Evolutionary conservation across 2,888 invertebrate genomes (phyloP), one percentile per base, ranked within the genome.

Genomic region (Pristionchus fissidentatus): DNA sequence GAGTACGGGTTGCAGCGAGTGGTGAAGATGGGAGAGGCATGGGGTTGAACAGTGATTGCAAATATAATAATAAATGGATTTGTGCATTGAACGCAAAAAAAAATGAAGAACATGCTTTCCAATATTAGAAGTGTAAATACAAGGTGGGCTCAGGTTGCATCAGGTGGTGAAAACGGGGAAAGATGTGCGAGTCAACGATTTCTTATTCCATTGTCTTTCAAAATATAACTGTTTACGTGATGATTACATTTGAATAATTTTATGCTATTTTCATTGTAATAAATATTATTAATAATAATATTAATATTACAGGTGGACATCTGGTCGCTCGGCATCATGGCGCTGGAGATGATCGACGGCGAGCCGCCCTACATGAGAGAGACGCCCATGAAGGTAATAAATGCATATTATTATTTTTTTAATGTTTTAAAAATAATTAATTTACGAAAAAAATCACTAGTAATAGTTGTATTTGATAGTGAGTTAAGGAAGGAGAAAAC

Each of bases 341-440:
- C 97, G 0, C 97, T 98, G 84, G 97, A 97, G 93, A 96, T 96
- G 96, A 95, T 98, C 81, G 97, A 97, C 93, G 98, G 98, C 38
- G 92, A 93, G 82, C 98, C 98, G 0, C 98, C 98, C 0, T 98
- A 98, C 93, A 95, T 98, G 93, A 96, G 97, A 91, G 98, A 98
- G 93, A 96, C 97, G 0, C 97, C 97, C 0, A 86, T 93, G 49
- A 92, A 93, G 90, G 91, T 82, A 78, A n/a, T 26, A 60, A 8
- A 60, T 8, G 29, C 60, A 60, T 60, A n/a, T 60, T 26, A 15
- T n/a, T n/a, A n/a, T n/a, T n/a, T n/a, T n/a, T n/a, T n/a, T n/a
- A n/a, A n/a, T n/a, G n/a, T n/a, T n/a, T 15, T 26, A 60, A n/a
- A 8, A 60, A n/a, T 8, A 8, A 60, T 60, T 49, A 15, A 15